Evolutionary conservation across 2,113 vertebrate genomes (phyloP).

Genomic region (Phaethon lepturus): DNA sequence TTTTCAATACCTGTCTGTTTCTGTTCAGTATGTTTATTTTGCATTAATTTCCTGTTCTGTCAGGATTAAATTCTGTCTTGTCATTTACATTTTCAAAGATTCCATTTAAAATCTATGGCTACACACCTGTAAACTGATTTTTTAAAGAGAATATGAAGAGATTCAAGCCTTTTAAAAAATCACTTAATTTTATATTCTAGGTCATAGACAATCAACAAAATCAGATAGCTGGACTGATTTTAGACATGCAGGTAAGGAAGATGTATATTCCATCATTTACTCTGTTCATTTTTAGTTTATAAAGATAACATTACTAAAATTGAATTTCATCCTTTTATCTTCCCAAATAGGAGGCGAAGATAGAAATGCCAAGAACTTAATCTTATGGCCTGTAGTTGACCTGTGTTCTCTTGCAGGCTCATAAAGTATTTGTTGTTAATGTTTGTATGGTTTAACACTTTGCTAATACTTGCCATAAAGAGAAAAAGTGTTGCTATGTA

Average conservation of each 20-base stretch:
- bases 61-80: not conserved
- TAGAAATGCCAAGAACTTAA: not conserved
- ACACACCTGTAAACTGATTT: not conserved
- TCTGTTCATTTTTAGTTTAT: not conserved
- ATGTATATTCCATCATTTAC: not conserved
- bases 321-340: not conserved
- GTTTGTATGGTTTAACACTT: not conserved
- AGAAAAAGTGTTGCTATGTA: not conserved
- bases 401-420: not conserved
- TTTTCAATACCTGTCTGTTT: not conserved
- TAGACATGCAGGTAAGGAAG: constrained; percentile 82
- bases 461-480: not conserved
- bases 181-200: constrained; percentile 73
- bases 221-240: constrained; percentile 84
- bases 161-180: not conserved
- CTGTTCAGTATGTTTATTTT: not conserved
- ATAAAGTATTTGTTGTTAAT: not conserved
- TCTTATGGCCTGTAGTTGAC: not conserved
- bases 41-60: not conserved
- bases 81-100: not conserved
- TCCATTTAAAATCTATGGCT: not conserved
- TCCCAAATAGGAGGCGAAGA: not conserved
- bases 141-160: not conserved
- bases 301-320: not conserved
- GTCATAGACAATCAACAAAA: constrained; percentile 88